These are phyloP conservation scores for Augochlora pura DNA, from an alignment of 1,140 invertebrate genomes.

Conservation along the genomic window DNA sequence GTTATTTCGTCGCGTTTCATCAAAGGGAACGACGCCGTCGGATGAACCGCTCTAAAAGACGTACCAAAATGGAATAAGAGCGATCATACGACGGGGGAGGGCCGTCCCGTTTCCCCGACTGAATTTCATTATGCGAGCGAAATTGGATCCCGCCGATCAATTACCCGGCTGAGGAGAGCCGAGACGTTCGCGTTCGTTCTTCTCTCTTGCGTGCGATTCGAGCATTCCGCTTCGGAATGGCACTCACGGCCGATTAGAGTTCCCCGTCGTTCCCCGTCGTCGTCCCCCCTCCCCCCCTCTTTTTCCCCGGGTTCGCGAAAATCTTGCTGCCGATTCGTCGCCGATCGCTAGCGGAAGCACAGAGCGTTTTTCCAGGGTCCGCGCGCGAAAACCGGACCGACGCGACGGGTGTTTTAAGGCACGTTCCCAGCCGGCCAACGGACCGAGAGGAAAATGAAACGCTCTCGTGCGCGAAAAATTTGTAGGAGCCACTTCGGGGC, in stretches of 20 bases:
- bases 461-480: too few species aligned
- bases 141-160: constrained; percentile 67
- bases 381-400: too few species aligned
- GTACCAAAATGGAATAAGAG: constrained; percentile 47
- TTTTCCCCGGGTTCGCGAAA: background rate
- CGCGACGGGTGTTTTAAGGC: too few species aligned
- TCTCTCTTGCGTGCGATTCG: too few species aligned
- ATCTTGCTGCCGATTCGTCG: constrained; percentile 1
- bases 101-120: constrained; percentile 31
- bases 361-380: too few species aligned
- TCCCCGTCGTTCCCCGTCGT: background rate
- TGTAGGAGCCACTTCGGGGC: too few species aligned
- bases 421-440: too few species aligned
- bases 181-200: constrained; percentile 9
- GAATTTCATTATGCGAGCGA: constrained; percentile 64
- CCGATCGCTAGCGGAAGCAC: too few species aligned
- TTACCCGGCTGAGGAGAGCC: constrained; percentile 51
- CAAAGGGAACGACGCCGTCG: background rate
- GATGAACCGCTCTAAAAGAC: background rate
- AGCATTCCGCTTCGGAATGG: background rate
- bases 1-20: constrained; percentile 4
- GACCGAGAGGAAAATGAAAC: too few species aligned
- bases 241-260: constrained; percentile 36
- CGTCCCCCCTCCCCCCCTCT: too few species aligned
- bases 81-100: constrained; percentile 40